Percentiles rank a stretch among this genome's conserved stretches.
These are phyloP conservation scores for Tapirus terrestris DNA, from an alignment of 2,113 vertebrate species.

Conservation along the genomic window DNA sequence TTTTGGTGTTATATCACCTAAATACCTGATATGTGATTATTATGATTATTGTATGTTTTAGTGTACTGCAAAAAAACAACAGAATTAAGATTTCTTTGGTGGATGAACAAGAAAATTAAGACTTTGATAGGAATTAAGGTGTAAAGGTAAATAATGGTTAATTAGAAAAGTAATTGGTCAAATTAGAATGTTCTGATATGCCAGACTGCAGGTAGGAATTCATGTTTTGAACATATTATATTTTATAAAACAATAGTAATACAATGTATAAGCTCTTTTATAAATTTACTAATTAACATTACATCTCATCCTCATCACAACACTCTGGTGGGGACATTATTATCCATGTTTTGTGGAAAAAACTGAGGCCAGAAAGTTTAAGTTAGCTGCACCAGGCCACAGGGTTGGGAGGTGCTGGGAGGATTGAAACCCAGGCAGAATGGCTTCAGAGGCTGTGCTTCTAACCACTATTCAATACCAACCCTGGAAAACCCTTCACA, in stretches of 20 bases:
- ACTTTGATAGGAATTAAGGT: constrained; percentile 13
- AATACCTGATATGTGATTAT: neutral
- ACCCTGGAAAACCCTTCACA: neutral
- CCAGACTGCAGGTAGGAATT: neutral
- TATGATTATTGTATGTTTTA: neutral
- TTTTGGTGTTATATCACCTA: neutral
- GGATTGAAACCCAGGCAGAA: neutral
- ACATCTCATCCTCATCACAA: neutral
- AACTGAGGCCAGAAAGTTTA: neutral
- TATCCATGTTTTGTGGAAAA: neutral
- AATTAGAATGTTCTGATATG: neutral
- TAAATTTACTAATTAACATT: constrained; percentile 8
- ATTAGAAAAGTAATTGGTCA: neutral
- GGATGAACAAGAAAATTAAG: neutral
- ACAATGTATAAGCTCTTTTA: neutral
- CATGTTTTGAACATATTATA: neutral
- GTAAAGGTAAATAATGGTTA: constrained; percentile 45
- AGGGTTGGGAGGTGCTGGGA: neutral
- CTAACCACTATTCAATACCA: neutral
- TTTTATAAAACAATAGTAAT: neutral
- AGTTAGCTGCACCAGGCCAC: neutral
- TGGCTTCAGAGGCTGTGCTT: neutral
- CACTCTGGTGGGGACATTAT: neutral
- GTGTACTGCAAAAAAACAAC: neutral
- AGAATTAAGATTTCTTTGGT: constrained; percentile 24